A percentile compares a stretch with the other conserved stretches of the same genome.
Conservation (phyloP, 2,888 invertebrate genomes). For the Horisme vitalbata region DNA sequence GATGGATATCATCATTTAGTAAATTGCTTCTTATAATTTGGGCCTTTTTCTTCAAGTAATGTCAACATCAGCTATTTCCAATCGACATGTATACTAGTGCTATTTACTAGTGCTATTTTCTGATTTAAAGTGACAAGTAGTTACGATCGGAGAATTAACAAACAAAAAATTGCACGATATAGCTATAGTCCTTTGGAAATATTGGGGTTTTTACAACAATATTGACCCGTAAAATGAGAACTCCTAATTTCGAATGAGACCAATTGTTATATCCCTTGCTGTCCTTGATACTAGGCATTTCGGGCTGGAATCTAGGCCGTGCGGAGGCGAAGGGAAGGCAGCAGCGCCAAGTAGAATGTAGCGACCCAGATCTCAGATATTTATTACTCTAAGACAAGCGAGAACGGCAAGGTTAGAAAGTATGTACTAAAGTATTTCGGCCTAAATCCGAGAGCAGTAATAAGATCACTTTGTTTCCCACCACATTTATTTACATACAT, state of each 20-base stretch:
- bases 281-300: slow-evolving; percentile 62
- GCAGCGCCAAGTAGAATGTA: slow-evolving; percentile 38
- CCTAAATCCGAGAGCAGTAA: slow-evolving; percentile 36
- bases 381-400: slow-evolving; percentile 37
- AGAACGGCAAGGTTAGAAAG: slow-evolving; percentile 39
- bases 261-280: slow-evolving; percentile 28
- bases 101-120: no score
- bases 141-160: no score
- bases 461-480: slow-evolving; percentile 26
- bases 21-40: no score
- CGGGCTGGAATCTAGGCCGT: slow-evolving; percentile 59
- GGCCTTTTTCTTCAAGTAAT: no score
- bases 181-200: no score
- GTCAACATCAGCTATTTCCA: no score
- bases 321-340: slow-evolving; percentile 52
- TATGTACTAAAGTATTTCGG: slow-evolving; percentile 34
- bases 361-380: slow-evolving; percentile 43
- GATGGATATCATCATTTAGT: no score
- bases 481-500: no score
- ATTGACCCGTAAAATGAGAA: slow-evolving; percentile 5
- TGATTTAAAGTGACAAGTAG: no score
- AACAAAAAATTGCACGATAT: no score
- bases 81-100: no score
- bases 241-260: slow-evolving; percentile 5
- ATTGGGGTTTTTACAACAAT: background rate